Evolutionary conservation across 2,888 invertebrate genomes (phyloP).

Genomic region (Pterobdella sp.): DNA sequence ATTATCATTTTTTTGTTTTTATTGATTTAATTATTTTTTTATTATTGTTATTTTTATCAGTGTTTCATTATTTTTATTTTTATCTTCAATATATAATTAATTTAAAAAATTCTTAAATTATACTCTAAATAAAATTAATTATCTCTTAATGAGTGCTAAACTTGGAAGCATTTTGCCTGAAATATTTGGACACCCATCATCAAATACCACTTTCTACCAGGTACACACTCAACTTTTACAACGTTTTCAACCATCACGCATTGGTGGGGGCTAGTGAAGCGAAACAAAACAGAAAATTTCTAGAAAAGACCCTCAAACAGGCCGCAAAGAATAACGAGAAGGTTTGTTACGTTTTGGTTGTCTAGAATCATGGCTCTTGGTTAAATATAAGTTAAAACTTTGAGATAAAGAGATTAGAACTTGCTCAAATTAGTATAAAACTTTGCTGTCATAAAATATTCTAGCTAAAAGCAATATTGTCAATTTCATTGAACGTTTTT

Average conservation of each 20-base stretch:
- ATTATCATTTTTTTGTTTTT: not conserved
- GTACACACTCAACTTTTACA: conserved; percentile 35
- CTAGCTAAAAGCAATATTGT: too few species aligned
- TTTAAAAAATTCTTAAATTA: not conserved
- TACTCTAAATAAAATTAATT: not conserved
- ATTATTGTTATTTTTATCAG: not conserved
- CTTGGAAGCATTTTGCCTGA: too few species aligned
- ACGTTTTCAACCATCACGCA: conserved; percentile 27
- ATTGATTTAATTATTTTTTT: not conserved
- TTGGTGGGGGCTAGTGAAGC: not conserved
- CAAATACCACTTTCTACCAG: conserved; percentile 18
- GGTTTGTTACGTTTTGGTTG: conserved; percentile 20
- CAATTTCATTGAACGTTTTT: too few species aligned
- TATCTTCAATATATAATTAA: not conserved
- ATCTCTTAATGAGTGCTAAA: too few species aligned
- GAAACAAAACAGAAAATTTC: conserved; percentile 7
- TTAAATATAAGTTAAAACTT: too few species aligned
- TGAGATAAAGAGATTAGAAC: too few species aligned
- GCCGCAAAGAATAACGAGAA: conserved; percentile 29
- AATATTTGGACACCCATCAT: too few species aligned
- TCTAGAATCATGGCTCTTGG: too few species aligned
- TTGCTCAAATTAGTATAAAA: too few species aligned
- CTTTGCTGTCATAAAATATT: too few species aligned
- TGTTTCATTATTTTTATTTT: not conserved
- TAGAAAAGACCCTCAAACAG: conserved; percentile 10